Evolutionary conservation across 2,113 vertebrate species (phyloP).

Genomic region (Crocuta crocuta): DNA sequence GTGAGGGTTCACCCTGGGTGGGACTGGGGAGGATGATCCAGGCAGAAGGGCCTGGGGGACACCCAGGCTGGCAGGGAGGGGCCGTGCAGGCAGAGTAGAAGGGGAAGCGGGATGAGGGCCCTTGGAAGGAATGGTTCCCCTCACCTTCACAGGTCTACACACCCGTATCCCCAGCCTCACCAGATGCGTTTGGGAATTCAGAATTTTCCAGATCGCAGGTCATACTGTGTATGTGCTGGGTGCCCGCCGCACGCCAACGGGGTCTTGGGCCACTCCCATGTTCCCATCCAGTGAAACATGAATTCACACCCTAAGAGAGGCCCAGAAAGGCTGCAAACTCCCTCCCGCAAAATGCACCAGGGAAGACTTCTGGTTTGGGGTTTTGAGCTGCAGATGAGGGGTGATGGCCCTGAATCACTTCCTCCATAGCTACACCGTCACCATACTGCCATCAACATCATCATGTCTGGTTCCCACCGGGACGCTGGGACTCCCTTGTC

Average conservation of each 20-base stretch:
- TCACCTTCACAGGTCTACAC: neutral
- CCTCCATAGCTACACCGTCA: neutral
- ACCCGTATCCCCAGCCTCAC: neutral
- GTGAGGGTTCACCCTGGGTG: fast-evolving
- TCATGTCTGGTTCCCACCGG: neutral
- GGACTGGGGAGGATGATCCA: neutral
- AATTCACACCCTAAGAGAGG: neutral
- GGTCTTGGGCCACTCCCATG: fast-evolving
- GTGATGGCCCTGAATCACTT: neutral
- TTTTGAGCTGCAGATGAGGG: neutral
- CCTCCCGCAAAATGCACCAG: neutral
- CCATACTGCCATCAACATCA: neutral
- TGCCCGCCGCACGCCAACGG: fast-evolving
- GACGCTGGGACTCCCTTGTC: neutral
- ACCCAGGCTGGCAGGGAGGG: fast-evolving
- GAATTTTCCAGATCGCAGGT: neutral
- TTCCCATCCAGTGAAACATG: neutral
- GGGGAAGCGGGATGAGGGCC: neutral
- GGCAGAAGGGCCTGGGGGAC: neutral
- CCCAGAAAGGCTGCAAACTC: neutral
- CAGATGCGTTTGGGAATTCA: neutral
- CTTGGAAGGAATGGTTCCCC: fast-evolving
- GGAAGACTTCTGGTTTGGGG: neutral
- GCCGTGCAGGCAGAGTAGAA: neutral
- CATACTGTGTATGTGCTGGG: fast-evolving